These are phyloP conservation scores for Orthonychiurus folsomi DNA, from an alignment of 2,888 invertebrate species.

Conservation along the genomic window DNA sequence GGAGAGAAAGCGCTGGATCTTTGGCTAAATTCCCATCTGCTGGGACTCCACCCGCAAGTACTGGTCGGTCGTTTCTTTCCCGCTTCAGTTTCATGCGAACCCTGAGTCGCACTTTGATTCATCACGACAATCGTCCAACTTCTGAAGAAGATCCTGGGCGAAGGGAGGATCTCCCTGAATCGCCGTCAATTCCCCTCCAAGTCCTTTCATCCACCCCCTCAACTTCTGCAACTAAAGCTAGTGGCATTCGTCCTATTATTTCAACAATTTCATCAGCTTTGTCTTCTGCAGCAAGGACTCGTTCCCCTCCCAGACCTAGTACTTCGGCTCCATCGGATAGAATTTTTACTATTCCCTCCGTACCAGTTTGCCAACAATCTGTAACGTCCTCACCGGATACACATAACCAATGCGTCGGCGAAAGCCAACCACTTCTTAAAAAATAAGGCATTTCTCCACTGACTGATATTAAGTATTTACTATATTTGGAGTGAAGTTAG, in stretches of 20 bases:
- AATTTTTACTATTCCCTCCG: constrained; percentile 19
- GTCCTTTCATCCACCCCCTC: not conserved
- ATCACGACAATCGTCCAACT: not conserved
- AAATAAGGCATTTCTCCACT: constrained; percentile 23
- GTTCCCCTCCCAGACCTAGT: no score
- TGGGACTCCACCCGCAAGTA: constrained; percentile 10
- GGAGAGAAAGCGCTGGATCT: constrained; percentile 37
- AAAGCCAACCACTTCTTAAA: constrained; percentile 38
- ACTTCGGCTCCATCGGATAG: constrained; percentile 16
- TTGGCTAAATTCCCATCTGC: constrained; percentile 12
- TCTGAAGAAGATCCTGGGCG: not conserved
- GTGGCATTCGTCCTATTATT: not conserved
- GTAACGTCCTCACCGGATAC: not conserved
- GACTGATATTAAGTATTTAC: no score
- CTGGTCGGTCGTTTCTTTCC: constrained; percentile 35
- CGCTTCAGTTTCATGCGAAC: constrained; percentile 37
- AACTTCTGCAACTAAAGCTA: not conserved
- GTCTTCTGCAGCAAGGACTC: constrained; percentile 25
- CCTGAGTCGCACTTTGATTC: constrained; percentile 19
- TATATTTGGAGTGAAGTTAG: no score
- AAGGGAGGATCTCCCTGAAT: not conserved
- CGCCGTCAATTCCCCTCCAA: not conserved
- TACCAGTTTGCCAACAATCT: constrained; percentile 11
- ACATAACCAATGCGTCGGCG: constrained; percentile 19
- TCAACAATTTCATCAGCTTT: constrained; percentile 18